Evolutionary conservation across 2,797 vertebrate genomes (phyloP).

Genomic region (Chloroceryle inda): DNA sequence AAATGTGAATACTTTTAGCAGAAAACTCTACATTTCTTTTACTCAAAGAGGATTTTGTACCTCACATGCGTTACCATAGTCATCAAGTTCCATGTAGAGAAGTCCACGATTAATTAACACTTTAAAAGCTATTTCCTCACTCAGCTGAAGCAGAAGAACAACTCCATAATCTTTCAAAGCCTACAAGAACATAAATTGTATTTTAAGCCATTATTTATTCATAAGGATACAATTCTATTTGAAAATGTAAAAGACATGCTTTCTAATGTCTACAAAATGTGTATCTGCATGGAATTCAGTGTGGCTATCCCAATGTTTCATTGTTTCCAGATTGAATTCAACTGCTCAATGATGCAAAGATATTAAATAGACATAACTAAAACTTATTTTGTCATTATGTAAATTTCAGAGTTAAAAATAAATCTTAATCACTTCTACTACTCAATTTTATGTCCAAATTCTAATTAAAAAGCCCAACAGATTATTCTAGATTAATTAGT

Average conservation of each 20-base stretch:
- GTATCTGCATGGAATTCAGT: neutral
- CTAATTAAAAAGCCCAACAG: neutral
- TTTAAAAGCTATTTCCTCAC: conserved; percentile 75
- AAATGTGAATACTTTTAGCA: neutral
- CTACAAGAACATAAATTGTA: conserved; percentile 64
- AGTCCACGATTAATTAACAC: conserved; percentile 83
- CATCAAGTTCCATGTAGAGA: conserved; percentile 76
- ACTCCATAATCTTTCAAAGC: conserved; percentile 83
- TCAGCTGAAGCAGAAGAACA: conserved; percentile 77
- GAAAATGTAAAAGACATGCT: neutral
- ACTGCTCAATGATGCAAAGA: neutral
- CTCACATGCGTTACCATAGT: conserved; percentile 79
- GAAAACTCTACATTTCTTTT: neutral
- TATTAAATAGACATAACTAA: neutral
- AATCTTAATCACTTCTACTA: neutral
- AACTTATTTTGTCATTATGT: neutral
- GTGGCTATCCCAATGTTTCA: neutral
- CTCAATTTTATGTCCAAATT: neutral
- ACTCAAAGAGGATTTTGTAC: conserved; percentile 52
- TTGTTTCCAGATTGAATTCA: neutral
- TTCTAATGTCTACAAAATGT: neutral
- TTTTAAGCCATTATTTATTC: neutral
- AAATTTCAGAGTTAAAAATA: neutral
- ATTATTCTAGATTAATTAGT: neutral
- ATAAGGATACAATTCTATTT: neutral